These are phyloP conservation scores for Poeciliopsis occidentalis DNA, from an alignment of 2,113 vertebrate species.

Conservation along the genomic window DNA sequence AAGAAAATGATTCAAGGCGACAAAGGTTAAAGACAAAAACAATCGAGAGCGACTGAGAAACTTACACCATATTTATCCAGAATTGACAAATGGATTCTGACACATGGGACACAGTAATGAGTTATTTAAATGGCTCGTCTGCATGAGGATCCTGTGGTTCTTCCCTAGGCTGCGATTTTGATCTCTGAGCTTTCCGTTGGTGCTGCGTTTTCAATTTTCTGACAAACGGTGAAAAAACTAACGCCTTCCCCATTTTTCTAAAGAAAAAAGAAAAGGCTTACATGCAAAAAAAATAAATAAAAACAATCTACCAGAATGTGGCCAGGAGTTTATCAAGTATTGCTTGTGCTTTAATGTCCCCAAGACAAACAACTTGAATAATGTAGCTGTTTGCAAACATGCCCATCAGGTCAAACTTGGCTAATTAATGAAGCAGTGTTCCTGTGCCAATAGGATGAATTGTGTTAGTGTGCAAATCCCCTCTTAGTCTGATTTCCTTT, in stretches of 20 bases:
- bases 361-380: neutral
- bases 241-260: conserved; percentile 25
- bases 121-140: conserved; percentile 74
- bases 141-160: conserved; percentile 77
- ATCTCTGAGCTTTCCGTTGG: conserved; percentile 57
- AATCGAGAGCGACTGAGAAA: conserved; percentile 60
- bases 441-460: conserved; percentile 42
- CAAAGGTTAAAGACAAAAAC: conserved; percentile 25
- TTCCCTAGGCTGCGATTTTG: conserved; percentile 74
- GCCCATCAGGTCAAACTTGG: conserved; percentile 17
- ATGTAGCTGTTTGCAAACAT: conserved; percentile 27
- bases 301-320: neutral
- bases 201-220: conserved; percentile 46
- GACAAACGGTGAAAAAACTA: conserved; percentile 48
- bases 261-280: neutral
- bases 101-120: conserved; percentile 62
- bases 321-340: neutral
- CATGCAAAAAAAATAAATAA: neutral
- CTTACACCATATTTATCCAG: conserved; percentile 72
- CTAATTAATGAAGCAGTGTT: conserved; percentile 28
- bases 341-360: neutral
- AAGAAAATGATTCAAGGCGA: conserved; percentile 29
- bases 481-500: conserved; percentile 78
- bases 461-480: conserved; percentile 82
- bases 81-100: conserved; percentile 72